Conservation (phyloP, 2,888 invertebrate species). For the Rhyacophila evoluta region DNA sequence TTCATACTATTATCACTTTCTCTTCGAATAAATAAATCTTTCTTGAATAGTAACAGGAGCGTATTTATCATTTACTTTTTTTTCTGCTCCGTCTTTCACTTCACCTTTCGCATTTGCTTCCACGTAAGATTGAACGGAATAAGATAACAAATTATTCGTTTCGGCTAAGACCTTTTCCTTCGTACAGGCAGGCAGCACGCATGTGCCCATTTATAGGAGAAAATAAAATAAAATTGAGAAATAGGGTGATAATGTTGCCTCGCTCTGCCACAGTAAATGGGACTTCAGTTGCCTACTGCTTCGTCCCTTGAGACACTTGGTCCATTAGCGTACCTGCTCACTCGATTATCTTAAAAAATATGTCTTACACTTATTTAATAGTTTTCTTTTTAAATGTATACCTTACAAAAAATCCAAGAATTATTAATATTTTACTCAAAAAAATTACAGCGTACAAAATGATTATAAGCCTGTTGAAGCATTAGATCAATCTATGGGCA, state of each 20-base stretch:
- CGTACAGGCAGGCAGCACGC: neutral
- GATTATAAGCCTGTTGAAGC: too few species aligned
- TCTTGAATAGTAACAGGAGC: neutral
- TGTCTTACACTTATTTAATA: too few species aligned
- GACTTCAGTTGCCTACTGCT: neutral
- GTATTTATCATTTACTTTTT: neutral
- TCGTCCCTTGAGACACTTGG: neutral
- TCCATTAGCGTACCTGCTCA: neutral
- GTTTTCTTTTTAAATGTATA: too few species aligned
- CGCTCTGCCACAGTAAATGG: neutral
- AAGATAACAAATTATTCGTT: neutral
- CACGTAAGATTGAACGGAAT: conserved; percentile 5
- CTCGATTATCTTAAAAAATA: conserved; percentile 2
- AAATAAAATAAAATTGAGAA: neutral
- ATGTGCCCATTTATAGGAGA: neutral
- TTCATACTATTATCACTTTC: neutral
- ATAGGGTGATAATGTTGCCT: neutral
- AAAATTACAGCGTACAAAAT: too few species aligned
- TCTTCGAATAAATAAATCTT: neutral
- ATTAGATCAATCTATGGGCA: too few species aligned
- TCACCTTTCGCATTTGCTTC: conserved; percentile 7
- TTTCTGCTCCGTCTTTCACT: neutral
- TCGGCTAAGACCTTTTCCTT: neutral
- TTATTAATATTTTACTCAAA: too few species aligned
- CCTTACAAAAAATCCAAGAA: too few species aligned